phyloP scores from a whole-genome alignment of 1,140 invertebrate species.

The Paraescarpia echinospica region DNA sequence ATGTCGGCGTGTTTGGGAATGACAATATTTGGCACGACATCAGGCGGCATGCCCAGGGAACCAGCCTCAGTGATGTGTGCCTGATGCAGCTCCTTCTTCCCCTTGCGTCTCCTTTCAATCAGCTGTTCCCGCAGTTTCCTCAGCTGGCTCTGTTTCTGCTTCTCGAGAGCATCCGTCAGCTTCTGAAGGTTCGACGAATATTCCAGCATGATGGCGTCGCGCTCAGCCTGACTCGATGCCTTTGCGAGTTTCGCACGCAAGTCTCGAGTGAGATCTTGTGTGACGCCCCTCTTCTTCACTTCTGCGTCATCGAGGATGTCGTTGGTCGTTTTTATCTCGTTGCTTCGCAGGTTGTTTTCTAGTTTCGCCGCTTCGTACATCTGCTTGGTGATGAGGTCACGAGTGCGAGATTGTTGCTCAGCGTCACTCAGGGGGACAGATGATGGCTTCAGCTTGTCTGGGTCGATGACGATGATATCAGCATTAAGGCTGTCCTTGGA shows the following conservation, averaged over 20 bases:
- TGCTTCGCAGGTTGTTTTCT: constrained; percentile 39
- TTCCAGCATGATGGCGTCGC: constrained; percentile 47
- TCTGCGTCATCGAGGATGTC: constrained; percentile 44
- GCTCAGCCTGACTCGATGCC: constrained; percentile 43
- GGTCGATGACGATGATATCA: neutral
- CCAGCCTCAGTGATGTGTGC: constrained; percentile 48
- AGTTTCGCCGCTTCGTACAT: constrained; percentile 19
- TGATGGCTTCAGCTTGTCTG: neutral
- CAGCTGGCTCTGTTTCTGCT: constrained; percentile 49
- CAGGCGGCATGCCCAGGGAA: constrained; percentile 37
- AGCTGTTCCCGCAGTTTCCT: constrained; percentile 42
- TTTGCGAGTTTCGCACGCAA: constrained; percentile 41
- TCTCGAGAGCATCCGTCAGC: constrained; percentile 45
- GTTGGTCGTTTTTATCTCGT: constrained; percentile 46
- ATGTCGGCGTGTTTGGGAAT: constrained; percentile 47
- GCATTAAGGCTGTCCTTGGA: neutral
- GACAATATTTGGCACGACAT: constrained; percentile 43
- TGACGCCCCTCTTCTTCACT: constrained; percentile 41
- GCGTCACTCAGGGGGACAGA: neutral
- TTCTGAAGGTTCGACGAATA: constrained; percentile 48
- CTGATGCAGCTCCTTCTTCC: constrained; percentile 48
- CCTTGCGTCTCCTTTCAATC: constrained; percentile 41
- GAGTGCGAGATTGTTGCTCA: neutral
- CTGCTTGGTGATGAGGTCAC: constrained; percentile 19
- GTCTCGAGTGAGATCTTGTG: constrained; percentile 40